Conservation (phyloP, 2,797 vertebrate genomes). For the Loris lydekkerianus region DNA sequence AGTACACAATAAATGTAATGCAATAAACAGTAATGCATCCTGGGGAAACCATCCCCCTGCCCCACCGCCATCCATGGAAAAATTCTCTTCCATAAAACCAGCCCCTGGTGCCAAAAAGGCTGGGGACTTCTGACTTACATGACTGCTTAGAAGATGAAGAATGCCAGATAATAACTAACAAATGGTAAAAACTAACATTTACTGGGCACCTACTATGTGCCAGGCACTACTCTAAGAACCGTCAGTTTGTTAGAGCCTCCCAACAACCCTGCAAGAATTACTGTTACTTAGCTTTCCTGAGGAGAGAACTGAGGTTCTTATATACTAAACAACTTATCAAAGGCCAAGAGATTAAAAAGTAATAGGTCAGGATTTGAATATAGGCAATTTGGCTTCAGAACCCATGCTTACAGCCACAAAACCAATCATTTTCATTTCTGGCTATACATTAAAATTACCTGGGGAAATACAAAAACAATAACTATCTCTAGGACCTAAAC, state of each 20-base stretch:
- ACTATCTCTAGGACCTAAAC: background rate
- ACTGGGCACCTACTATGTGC: background rate
- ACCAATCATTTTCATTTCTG: background rate
- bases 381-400: slow-evolving; percentile 11
- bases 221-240: slow-evolving; percentile 17
- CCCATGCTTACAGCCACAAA: background rate
- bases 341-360: slow-evolving; percentile 18
- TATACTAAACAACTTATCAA: slow-evolving; percentile 8
- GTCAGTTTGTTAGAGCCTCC: background rate
- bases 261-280: slow-evolving; percentile 2
- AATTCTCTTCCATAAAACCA: too few species aligned
- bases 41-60: too few species aligned
- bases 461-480: background rate
- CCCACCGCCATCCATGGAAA: too few species aligned
- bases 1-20: too few species aligned
- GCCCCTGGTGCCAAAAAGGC: too few species aligned
- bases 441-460: background rate
- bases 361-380: slow-evolving; percentile 35
- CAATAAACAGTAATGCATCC: too few species aligned
- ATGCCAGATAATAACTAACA: background rate
- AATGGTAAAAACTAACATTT: slow-evolving; percentile 7
- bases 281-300: background rate
- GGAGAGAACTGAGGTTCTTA: background rate
- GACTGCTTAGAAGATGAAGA: background rate
- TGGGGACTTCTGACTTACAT: too few species aligned